Evolutionary conservation across 2,888 invertebrate genomes (phyloP), one percentile per base, ranked within the genome.

Genomic region (Synergus laeviventris): DNA sequence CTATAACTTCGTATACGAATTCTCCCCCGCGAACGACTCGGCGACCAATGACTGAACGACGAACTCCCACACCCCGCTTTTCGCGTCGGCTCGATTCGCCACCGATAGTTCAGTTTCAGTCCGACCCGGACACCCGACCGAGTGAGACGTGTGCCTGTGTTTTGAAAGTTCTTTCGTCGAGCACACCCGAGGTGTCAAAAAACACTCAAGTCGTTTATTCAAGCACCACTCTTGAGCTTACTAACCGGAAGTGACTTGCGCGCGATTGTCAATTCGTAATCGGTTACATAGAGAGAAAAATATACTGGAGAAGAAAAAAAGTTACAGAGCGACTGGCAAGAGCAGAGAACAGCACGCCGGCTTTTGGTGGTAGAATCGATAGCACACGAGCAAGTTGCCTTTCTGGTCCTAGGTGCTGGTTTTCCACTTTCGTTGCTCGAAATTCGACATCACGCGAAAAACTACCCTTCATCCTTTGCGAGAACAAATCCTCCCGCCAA

Each of bases 41-140:
- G 12, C 78, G 73, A 76, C 79, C 81, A 78, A 81, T 79, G 70
- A 64, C 70, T 79, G 81, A 81, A 78, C 76, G 74, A 24, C 82
- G 77, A 80, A 79, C 81, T 79, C 81, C 74, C 80, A 79, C 79
- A 81, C 80, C 80, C 83, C 80, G 80, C 81, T 82, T 62, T 36
- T 49, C 49, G 49, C 70, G 49, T 80, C 83, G 81, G 78, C 84
- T 83, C 83, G 87, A 81, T 81, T 84, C 83, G 86, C 83, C 21
- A 5, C 12, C 1, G 56, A 85, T 83, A 77, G 78, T 66, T 77
- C 74, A 74, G 81, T 83, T 81, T 90, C 89, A 90, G 90, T 90
- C 89, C 89, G 86, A 87, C 87, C 90, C 89, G 90, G 90, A 89
- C 90, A 85, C 86, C 87, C 87, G 87, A 88, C 86, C 86, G 87